Base-by-base conservation (phyloP, 2,113 vertebrate species). In the Barnardius zonarius region DNA sequence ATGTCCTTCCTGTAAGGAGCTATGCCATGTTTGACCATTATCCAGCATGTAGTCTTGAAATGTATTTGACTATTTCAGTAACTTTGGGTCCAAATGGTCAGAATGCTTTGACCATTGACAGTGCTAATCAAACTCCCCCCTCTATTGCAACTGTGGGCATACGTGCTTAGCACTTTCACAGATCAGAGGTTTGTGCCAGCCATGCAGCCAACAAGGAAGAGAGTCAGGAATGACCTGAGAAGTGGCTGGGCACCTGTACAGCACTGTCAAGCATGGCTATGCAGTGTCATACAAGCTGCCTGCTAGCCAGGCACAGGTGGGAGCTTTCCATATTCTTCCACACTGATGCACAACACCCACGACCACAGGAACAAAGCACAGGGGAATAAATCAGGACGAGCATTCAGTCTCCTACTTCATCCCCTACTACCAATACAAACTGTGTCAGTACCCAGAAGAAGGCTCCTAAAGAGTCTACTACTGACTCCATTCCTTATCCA, bases 301-400 rank as follows among this genome's bases (percentile, higher is more conserved):
- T 37, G 44, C 52, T 49, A 33, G 68, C 31, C 67, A 39, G 3
- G 11, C 54, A 62, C 25, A 35, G 27, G 20, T 35, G 24, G n/a
- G 39, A 77, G 61, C 41, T 62, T 57, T 18, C 64, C 0, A 0
- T 25, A 51, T 55, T 70, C 24, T 54, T 39, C 57, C 59, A 68
- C 57, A 64, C 2, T 4, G 24, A 54, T 0, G 13, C 12, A 44
- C 54, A 67, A 22, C 6, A 14, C 4, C 23, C n/a, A 33, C 18
- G 13, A 11, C 13, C 46, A 28, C 10, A 27, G 46, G 52, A 80
- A 80, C 0, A 2, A 70, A 76, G 35, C 0, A 22, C 33, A 83
- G 39, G 5, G 49, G 7, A 33, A 80, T 39, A 73, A 68, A 69
- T 2, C 11, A 66, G 48, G 23, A n/a, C 0, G 1, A 24, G 2